Base-by-base conservation (phyloP, 2,113 vertebrate species). In the Notarius quadriscutis region DNA sequence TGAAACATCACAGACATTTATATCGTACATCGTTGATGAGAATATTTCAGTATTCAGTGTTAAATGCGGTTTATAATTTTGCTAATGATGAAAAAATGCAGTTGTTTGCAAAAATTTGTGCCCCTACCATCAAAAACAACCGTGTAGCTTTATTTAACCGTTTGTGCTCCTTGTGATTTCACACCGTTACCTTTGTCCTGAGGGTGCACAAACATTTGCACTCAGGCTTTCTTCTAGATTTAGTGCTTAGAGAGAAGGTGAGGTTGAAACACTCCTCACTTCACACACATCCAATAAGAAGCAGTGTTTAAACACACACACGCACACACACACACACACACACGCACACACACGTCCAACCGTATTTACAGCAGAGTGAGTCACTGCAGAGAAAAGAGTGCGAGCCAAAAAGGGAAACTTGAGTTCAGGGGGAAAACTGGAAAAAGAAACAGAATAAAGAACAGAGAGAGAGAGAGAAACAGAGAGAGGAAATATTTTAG, bases 361-460 rank as follows among this genome's bases (percentile, higher is more conserved):
- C 34, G 34, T 41, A 41, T 41, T 91, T 91, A 89, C 75, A 87
- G 79, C 34, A 41, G 34, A 84, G 18, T 0, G 55, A 81, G 83
- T 15, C 58, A 62, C n/a, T 71, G 65, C 41, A 81, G 69, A 78
- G 81, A 57, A 58, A 83, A 77, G 72, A 77, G 4, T 6, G 58
- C 30, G 63, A 85, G 50, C 74, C 74, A 75, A 69, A 12, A 84
- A 80, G 8, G 20, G 77, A 72, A 85, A 41, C 67, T 78, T 15
- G n/a, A 69, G 48, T 69, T 27, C 85, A 85, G 89, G 50, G 88
- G 89, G 88, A 88, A 89, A 86, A 89, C 55, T 74, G 69, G 79
- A 57, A 34, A 86, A 79, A 53, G 60, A 62, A 51, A 51, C 9
- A 34, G 60, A 69, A 67, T 25, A 84, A 85, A 71, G 15, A 74